These are phyloP conservation scores for Gymnogyps californianus DNA, from an alignment of 2,113 vertebrate species.

Conservation along the genomic window DNA sequence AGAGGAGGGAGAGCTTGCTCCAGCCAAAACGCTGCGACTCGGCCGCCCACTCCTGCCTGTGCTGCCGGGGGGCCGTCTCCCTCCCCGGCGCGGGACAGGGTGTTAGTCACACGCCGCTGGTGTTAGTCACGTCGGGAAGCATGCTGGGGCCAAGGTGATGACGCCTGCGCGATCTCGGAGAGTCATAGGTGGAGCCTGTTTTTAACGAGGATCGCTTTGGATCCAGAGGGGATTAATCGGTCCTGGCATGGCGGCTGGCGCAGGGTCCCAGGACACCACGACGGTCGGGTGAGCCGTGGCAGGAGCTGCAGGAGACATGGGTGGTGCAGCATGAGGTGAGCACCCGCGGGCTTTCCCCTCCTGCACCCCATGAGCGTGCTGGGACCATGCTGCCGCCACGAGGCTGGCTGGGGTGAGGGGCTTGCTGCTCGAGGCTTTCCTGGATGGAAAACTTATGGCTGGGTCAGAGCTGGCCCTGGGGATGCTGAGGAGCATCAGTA, in stretches of 20 bases:
- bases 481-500: neutral
- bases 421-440: rapidly evolving
- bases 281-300: rapidly evolving
- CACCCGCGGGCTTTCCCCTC: rapidly evolving
- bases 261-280: rapidly evolving
- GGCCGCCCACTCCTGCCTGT: neutral
- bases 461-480: neutral
- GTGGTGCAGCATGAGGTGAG: neutral
- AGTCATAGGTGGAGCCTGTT: neutral
- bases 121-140: neutral
- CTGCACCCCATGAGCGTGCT: rapidly evolving
- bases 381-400: rapidly evolving
- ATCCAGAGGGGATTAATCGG: neutral
- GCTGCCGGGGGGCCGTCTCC: neutral
- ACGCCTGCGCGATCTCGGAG: rapidly evolving
- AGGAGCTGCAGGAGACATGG: neutral
- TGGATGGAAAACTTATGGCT: neutral
- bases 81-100: rapidly evolving
- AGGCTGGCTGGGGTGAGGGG: no score
- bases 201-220: neutral
- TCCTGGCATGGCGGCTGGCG: rapidly evolving
- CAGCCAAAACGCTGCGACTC: rapidly evolving
- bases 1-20: neutral
- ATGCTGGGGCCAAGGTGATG: neutral
- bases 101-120: neutral